A percentile compares a stretch with the other conserved stretches of the same genome.
Evolutionary conservation across 1,140 invertebrate species (phyloP).

Genomic region (Varroa destructor): DNA sequence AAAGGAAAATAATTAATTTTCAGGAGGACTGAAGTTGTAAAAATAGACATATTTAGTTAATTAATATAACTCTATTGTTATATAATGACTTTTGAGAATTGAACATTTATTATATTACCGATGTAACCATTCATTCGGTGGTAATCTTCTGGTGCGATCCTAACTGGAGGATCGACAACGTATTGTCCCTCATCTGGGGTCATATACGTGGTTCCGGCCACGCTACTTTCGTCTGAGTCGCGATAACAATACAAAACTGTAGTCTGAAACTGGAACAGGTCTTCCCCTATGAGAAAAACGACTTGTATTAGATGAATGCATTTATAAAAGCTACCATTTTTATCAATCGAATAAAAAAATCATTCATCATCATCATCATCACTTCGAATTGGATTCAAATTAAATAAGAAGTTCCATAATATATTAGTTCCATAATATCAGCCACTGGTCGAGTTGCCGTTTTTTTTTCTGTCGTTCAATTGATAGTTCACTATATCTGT

Average conservation of each 20-base stretch:
- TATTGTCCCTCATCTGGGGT: constrained; percentile 25
- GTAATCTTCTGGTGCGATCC: constrained; percentile 37
- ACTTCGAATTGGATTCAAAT: too few relatives aligned
- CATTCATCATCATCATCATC: too few relatives aligned
- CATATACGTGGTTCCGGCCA: constrained; percentile 35
- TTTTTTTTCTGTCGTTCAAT: too few relatives aligned
- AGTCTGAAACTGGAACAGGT: constrained; percentile 83
- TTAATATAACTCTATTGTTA: too few relatives aligned
- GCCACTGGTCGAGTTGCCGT: too few relatives aligned
- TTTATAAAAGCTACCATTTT: neutral
- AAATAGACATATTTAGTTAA: too few relatives aligned
- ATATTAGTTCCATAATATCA: too few relatives aligned
- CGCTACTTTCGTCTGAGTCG: constrained; percentile 38
- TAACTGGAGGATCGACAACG: constrained; percentile 23
- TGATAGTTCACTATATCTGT: too few relatives aligned
- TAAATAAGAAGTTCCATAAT: too few relatives aligned
- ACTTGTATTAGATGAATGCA: neutral
- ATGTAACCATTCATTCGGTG: constrained; percentile 42
- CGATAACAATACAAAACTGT: constrained; percentile 50
- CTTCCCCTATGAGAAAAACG: constrained; percentile 55
- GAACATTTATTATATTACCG: constrained; percentile 37
- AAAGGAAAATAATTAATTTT: too few relatives aligned
- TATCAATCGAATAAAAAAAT: neutral
- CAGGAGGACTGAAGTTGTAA: too few relatives aligned
- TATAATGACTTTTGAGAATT: too few relatives aligned